phyloP scores from a whole-genome alignment of 2,113 vertebrate genomes.

The Corapipo altera region DNA sequence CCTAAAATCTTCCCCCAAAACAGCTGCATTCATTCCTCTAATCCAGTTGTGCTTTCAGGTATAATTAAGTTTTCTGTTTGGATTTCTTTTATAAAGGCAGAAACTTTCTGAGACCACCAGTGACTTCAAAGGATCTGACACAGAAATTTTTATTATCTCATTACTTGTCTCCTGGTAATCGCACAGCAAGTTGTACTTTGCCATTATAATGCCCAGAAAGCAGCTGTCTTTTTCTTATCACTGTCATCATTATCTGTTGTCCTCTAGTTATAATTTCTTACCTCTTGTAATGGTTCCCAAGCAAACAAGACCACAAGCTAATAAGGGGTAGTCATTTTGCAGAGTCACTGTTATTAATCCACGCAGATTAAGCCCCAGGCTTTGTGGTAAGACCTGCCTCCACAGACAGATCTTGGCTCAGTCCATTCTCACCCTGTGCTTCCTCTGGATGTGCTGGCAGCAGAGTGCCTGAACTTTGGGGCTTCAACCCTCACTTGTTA shows the following conservation, averaged over 20 bases:
- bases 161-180: background rate
- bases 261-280: background rate
- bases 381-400: background rate
- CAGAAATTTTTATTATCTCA: background rate
- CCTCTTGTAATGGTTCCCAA: background rate
- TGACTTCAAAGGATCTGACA: background rate
- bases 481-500: background rate
- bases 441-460: background rate
- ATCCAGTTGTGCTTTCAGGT: background rate
- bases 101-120: background rate
- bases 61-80: background rate
- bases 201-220: background rate
- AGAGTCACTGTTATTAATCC: background rate
- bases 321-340: background rate
- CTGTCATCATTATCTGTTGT: background rate
- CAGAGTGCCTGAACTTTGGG: accelerated
- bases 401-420: background rate
- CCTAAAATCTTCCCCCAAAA: background rate
- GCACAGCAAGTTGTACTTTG: background rate
- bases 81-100: background rate
- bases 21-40: background rate
- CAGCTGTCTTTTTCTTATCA: background rate
- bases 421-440: accelerated
- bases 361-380: background rate
- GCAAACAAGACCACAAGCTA: background rate